phyloP scores from a whole-genome alignment of 2,113 vertebrate genomes.

The Dicentrarchus labrax region DNA sequence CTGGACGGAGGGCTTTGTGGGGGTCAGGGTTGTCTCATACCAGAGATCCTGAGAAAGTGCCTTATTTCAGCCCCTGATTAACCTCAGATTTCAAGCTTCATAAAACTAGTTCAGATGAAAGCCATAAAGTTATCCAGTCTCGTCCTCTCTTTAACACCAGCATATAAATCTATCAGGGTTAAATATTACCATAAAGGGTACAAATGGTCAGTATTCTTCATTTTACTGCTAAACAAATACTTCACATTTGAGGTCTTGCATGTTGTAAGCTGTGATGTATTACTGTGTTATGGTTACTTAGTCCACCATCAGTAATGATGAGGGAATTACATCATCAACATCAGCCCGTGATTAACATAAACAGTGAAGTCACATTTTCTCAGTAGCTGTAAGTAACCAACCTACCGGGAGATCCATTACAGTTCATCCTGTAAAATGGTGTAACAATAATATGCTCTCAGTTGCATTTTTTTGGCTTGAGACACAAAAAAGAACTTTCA shows the following conservation, averaged over 20 bases:
- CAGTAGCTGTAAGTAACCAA: neutral
- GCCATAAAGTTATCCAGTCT: conserved; percentile 57
- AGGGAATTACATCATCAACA: conserved; percentile 14
- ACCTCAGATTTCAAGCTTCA: conserved; percentile 73
- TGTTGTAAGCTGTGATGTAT: conserved; percentile 28
- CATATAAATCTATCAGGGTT: conserved; percentile 48
- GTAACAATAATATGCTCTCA: conserved; percentile 6
- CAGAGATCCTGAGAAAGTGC: conserved; percentile 63
- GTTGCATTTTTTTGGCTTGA: neutral
- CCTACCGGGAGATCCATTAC: neutral
- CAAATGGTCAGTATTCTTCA: conserved; percentile 44
- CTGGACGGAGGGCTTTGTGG: conserved; percentile 44
- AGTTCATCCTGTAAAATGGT: neutral
- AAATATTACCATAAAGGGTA: conserved; percentile 10
- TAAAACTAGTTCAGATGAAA: conserved; percentile 67
- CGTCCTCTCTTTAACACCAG: conserved; percentile 49
- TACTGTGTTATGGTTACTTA: neutral
- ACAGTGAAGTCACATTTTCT: conserved; percentile 20
- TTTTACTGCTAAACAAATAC: conserved; percentile 30
- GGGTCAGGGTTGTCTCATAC: conserved; percentile 52
- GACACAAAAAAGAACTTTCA: neutral
- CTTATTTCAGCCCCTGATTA: conserved; percentile 64
- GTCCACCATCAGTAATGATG: conserved; percentile 12
- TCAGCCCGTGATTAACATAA: conserved; percentile 12
- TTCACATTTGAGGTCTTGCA: conserved; percentile 7